Evolutionary conservation across 2,888 invertebrate genomes (phyloP).

Genomic region (Smittia sp.): DNA sequence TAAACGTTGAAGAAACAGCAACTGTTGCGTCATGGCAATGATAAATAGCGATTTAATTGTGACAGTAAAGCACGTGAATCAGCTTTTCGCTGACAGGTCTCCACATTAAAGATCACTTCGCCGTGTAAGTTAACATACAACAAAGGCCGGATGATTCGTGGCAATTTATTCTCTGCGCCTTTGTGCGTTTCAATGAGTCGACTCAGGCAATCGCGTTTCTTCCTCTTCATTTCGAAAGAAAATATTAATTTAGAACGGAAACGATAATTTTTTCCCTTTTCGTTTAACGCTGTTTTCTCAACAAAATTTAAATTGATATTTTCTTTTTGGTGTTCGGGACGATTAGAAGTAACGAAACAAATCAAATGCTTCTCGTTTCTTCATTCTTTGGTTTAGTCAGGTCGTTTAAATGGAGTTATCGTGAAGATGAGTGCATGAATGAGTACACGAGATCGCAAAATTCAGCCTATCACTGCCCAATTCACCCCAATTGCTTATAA

Average conservation of each 20-base stretch:
- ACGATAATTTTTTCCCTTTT: slow-evolving; percentile 16
- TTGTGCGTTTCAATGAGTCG: neutral
- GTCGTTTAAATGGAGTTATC: too few relatives aligned
- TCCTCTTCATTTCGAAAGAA: neutral
- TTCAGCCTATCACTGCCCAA: neutral
- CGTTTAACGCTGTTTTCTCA: slow-evolving; percentile 2
- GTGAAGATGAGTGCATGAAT: too few relatives aligned
- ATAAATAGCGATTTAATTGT: slow-evolving; percentile 32
- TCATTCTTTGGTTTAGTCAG: too few relatives aligned
- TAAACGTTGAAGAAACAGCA: slow-evolving; percentile 3
- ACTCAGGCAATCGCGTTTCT: too few relatives aligned
- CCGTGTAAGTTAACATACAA: neutral
- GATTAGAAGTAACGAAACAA: too few relatives aligned
- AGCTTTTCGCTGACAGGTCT: slow-evolving; percentile 27
- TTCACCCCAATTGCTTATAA: neutral
- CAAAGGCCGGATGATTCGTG: slow-evolving; percentile 33
- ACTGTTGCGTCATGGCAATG: neutral
- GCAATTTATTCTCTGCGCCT: slow-evolving; percentile 10
- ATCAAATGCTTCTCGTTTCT: too few relatives aligned
- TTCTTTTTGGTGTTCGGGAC: neutral
- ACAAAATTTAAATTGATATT: neutral
- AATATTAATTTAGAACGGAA: slow-evolving; percentile 35
- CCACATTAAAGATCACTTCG: neutral
- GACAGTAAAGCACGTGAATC: slow-evolving; percentile 39
- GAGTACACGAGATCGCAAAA: too few relatives aligned